Percentiles rank a stretch among this genome's conserved stretches.
phyloP scores from a whole-genome alignment of 53 echinoderm and acorn worm genomes.

The Paracentrotus lividus region DNA sequence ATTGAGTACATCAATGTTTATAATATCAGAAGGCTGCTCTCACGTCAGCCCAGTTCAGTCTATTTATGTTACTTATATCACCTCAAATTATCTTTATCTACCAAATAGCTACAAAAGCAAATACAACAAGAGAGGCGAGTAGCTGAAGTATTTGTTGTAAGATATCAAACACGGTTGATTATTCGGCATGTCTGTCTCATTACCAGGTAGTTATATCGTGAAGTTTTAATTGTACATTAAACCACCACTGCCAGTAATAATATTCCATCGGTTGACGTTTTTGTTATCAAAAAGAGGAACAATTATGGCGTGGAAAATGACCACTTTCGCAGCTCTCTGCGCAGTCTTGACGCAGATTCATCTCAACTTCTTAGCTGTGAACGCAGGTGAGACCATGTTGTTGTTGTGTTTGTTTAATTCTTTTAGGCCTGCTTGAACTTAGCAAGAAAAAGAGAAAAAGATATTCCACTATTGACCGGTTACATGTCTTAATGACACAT shows the following conservation, averaged over 20 bases:
- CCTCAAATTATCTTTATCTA: neutral
- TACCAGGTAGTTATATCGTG: neutral
- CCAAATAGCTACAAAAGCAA: neutral
- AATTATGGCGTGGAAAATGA: conserved; percentile 5
- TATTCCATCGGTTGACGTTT: neutral
- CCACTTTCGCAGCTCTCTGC: neutral
- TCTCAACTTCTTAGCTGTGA: neutral
- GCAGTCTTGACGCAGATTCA: neutral
- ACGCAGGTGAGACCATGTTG: neutral
- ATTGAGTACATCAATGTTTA: neutral
- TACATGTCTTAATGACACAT: neutral
- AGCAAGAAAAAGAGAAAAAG: too few relatives aligned
- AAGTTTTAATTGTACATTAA: neutral
- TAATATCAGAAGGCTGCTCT: too few relatives aligned
- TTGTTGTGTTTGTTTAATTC: neutral
- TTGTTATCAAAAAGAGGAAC: neutral
- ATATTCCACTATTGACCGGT: neutral
- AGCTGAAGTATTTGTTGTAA: neutral
- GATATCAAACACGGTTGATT: conserved; percentile 17
- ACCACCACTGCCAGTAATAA: neutral
- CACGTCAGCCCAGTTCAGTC: neutral
- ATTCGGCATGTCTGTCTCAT: neutral
- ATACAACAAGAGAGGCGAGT: conserved; percentile 6
- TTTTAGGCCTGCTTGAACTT: neutral
- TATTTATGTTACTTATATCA: conserved; percentile 12